phyloP scores from a whole-genome alignment of 2,797 vertebrate species.

The Ceryle rudis region DNA sequence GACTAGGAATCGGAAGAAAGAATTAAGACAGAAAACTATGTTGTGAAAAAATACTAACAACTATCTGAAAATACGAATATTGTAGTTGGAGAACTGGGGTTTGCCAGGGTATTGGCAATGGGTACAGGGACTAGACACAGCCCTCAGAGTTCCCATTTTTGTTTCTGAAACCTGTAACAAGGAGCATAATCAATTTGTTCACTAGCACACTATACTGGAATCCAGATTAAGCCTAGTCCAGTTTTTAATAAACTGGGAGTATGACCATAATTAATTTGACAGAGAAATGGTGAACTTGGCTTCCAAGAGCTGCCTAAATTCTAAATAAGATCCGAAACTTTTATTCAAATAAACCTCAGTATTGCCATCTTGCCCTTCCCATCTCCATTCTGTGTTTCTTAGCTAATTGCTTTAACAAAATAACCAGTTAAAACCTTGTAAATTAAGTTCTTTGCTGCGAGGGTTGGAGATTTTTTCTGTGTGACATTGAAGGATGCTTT shows the following conservation, averaged over 20 bases:
- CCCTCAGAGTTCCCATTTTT: not conserved
- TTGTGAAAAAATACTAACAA: not conserved
- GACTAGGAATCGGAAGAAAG: not conserved
- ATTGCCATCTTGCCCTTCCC: not conserved
- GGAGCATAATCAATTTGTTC: not conserved
- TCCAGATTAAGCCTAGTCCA: not conserved
- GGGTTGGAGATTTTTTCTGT: not conserved
- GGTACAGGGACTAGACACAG: not conserved
- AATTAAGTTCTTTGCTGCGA: not conserved
- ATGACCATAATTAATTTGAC: not conserved
- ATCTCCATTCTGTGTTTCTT: not conserved
- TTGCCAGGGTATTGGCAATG: not conserved
- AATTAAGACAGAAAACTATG: not conserved
- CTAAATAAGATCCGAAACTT: not conserved
- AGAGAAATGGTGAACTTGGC: not conserved
- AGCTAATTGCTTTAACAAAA: not conserved
- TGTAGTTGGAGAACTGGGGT: not conserved
- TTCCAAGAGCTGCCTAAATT: not conserved
- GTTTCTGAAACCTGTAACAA: not conserved
- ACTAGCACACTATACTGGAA: not conserved
- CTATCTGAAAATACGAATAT: not conserved
- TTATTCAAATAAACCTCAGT: not conserved
- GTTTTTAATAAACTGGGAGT: not conserved
- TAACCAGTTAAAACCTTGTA: not conserved
- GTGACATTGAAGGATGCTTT: not conserved